Base-by-base conservation (phyloP, 1,140 invertebrate species). In the Pseudomyrmex cubaensis region DNA sequence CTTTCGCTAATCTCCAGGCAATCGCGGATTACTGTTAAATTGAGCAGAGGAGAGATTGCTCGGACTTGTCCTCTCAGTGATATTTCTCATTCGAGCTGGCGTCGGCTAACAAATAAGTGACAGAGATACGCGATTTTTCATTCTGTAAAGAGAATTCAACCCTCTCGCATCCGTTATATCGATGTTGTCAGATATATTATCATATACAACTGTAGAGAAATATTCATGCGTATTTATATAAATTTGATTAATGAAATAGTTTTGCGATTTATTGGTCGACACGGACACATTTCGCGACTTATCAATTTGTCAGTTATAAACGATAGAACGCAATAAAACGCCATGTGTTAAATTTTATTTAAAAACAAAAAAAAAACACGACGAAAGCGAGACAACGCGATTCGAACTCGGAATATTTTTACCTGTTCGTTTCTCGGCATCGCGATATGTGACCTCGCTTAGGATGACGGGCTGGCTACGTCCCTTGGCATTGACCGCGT, bases 371-470 rank as follows among this genome's bases (percentile, higher is more conserved):
- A 25, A 25, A 25, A 25, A 25, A 25, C n/a, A n/a, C 15, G 2
- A 13, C 4, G 9, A 22, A 61, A 25, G 0, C 12, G 5, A 57
- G 35, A 4, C n/a, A 56, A 72, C 15, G 52, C n/a, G n/a, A 35
- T 15, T 56, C 8, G 10, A 75, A 9, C 2, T 20, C 12, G 44
- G 7, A 0, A 35, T 17, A 88, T 95, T 95, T 25, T 25, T 92
- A 98, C 97, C 97, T 91, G 97, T 97, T 73, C 97, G 95, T 93
- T 97, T 98, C 90, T 98, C 97, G 0, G 97, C 96, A 91, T 97
- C 97, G 50, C 96, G 95, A 89, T 97, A 96, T 1, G 97, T 97
- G 56, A 97, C 95, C 88, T 97, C 97, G 76, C 96, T 96, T 52
- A 98, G 94, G 1, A 96, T 94, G 12, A 97, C 95, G 0, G 96